A percentile compares a stretch with the other conserved stretches of the same genome.
These are phyloP conservation scores for Deilephila porcellus DNA, from an alignment of 2,888 invertebrate species.

Conservation along the genomic window DNA sequence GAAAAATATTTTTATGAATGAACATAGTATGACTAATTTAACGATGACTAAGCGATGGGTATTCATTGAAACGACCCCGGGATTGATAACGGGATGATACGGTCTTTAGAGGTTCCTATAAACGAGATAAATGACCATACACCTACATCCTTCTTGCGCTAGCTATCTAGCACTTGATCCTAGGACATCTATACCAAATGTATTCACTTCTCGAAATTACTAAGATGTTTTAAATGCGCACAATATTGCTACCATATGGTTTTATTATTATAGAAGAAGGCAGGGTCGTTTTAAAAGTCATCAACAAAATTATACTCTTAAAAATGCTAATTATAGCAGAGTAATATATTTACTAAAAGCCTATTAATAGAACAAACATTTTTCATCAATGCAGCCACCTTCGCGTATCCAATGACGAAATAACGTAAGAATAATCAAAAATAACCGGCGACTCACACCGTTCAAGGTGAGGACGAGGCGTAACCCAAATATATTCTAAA, in stretches of 20 bases:
- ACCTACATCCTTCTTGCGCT: no score
- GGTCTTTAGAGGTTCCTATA: no score
- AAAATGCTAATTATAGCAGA: background rate
- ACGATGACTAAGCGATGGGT: background rate
- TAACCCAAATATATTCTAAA: slow-evolving; percentile 73
- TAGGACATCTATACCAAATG: no score
- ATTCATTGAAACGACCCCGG: slow-evolving; percentile 8
- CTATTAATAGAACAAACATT: slow-evolving; percentile 10
- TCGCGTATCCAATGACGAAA: slow-evolving; percentile 4
- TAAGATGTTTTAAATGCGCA: no score
- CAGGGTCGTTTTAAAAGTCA: background rate
- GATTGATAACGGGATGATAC: background rate
- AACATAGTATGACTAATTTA: background rate
- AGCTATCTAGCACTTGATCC: no score
- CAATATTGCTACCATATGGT: background rate
- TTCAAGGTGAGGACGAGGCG: slow-evolving; percentile 80
- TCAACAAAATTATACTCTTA: background rate
- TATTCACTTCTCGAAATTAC: no score
- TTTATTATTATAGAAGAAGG: background rate
- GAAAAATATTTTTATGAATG: background rate
- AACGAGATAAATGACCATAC: no score
- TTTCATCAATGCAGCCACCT: slow-evolving; percentile 22
- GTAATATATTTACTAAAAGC: background rate
- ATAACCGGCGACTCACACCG: slow-evolving; percentile 73
- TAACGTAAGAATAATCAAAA: slow-evolving; percentile 53